phyloP scores from a whole-genome alignment of 2,797 vertebrate species.

The Gila robusta region DNA sequence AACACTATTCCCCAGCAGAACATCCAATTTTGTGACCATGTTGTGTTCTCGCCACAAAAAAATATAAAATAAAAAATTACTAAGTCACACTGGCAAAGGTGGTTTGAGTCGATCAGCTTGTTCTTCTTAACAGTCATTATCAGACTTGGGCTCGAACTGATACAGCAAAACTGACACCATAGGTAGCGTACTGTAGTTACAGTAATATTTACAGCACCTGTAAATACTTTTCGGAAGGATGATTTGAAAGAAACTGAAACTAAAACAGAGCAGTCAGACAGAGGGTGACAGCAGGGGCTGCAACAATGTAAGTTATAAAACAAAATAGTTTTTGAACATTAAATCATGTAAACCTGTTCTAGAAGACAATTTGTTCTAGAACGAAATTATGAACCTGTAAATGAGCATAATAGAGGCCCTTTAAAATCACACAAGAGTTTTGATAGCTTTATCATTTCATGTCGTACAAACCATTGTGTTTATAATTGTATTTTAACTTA shows the following conservation, averaged over 20 bases:
- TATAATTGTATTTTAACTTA: conserved; percentile 9
- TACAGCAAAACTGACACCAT: not conserved
- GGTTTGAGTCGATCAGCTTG: not conserved
- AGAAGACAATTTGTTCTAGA: no score
- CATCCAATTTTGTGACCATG: not conserved
- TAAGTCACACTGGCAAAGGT: not conserved
- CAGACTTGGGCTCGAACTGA: not conserved
- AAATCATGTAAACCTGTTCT: not conserved
- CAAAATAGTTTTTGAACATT: not conserved
- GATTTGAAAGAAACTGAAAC: not conserved
- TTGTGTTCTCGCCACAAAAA: not conserved
- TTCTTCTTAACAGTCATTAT: not conserved
- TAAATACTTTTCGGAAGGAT: not conserved
- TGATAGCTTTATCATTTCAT: not conserved
- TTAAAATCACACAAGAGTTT: not conserved
- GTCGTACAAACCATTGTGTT: not conserved
- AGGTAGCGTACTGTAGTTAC: not conserved
- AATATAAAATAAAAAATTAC: not conserved
- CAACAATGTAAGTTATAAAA: not conserved
- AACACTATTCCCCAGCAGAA: not conserved
- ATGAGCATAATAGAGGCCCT: not conserved
- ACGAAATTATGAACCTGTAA: not conserved
- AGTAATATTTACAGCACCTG: not conserved
- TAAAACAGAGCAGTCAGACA: not conserved
- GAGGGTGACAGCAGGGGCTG: not conserved